Evolutionary conservation across 2,888 invertebrate species (phyloP), one percentile per base, ranked within the genome.

Genomic region (Drosophila prostipennis): DNA sequence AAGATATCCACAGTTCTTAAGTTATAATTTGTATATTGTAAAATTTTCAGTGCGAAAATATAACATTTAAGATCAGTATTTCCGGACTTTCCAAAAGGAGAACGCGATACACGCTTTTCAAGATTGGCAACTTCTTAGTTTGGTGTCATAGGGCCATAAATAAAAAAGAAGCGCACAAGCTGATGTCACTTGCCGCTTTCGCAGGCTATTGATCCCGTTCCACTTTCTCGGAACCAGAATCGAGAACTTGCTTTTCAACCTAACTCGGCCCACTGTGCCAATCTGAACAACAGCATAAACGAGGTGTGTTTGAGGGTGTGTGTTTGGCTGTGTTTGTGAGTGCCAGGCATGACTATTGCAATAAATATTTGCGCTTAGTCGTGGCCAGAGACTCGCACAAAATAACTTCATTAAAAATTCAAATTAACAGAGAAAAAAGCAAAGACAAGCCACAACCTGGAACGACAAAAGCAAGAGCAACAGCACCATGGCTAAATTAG

Each of bases 321-420:
- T 79, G 7, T 72, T 14, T 23, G 23, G 43, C 60, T 46, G 11
- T 48, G 46, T 64, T 67, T 77, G 11, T 76, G 69, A 55, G 55
- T 61, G 63, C 40, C 54, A 40, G 54, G 42, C 72, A 83, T 82
- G 82, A 82, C 77, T 83, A 83, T 72, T 77, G 81, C 82, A 86
- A 82, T 87, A 86, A 82, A 82, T 83, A 82, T 86, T 87, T 80
- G 81, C 74, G 80, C 63, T 75, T 74, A 83, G 81, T 78, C 74
- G 70, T 78, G 80, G 71, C 80, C 71, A 70, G 72, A 82, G 76
- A 74, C 80, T 83, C 61, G 55, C 68, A 68, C 72, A 76, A 86
- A 72, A 81, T 80, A 68, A 77, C 87, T 87, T 87, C 84, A 87
- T 83, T 77, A 80, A 77, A 77, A 77, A 77, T 75, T 76, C 76